Evolutionary conservation across 2,888 invertebrate species (phyloP), one percentile per base, ranked within the genome.

Genomic region (Augiades crinisus): DNA sequence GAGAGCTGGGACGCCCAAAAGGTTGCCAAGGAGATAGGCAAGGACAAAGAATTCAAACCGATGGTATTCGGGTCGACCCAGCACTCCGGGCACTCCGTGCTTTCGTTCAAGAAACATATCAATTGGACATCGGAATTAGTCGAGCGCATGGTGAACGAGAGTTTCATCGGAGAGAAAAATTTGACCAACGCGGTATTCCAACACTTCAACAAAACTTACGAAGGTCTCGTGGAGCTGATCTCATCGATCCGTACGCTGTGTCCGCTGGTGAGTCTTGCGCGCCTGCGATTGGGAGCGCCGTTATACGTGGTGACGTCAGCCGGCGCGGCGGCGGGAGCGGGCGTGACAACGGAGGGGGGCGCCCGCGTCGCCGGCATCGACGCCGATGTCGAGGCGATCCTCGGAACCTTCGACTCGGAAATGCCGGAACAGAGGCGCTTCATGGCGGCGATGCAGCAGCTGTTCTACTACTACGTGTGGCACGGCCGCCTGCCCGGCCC

Each of bases 381-480:
- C 68, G 91, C 94, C 1, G 97, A 97, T 70, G 91, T 95, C 0
- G 92, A 92, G 46, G 96, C 96, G 0, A 96, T 97, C 61, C 90
- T 97, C 37, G 95, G 95, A 0, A 91, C 93, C 8, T 95, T 94
- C 63, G 93, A 93, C 54, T 93, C 94, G 0, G 92, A 92, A 62
- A 93, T 93, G 30, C 92, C 93, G 0, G 94, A 94, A 64, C 95
- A 95, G 70, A 91, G 94, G 33, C 90, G 94, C 12, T 96, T 93
- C 70, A 92, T 95, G 61, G 92, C 94, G 0, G 94, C 95, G 7
- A 94, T 96, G 91, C 95, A 96, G 69, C 93, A 94, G 58, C 79
- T 96, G 21, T 97, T 97, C 78, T 96, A 95, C 77, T 92, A 94
- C 65, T 97, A 92, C 66, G 95, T 96, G 1, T 92, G 94, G 91